Evolutionary conservation across 2,113 vertebrate genomes (phyloP).

Genomic region (Mus pahari): DNA sequence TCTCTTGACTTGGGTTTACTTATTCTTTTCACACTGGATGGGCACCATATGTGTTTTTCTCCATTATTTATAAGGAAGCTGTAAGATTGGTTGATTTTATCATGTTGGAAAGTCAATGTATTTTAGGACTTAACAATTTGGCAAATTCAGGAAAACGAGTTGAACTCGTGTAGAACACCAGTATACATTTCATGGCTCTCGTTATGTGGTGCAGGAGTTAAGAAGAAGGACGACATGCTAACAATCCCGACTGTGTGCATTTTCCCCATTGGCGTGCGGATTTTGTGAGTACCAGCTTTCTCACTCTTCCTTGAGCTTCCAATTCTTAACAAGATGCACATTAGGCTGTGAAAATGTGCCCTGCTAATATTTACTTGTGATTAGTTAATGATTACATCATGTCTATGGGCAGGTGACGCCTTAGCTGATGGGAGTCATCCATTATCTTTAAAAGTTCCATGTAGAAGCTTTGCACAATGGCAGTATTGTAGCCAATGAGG

Average conservation of each 20-base stretch:
- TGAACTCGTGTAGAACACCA: conserved; percentile 15
- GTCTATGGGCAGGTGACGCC: conserved; percentile 43
- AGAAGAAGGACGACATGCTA: neutral
- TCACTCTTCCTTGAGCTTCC: conserved; percentile 44
- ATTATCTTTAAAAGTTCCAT: neutral
- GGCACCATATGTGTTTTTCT: conserved; percentile 38
- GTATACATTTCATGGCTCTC: neutral
- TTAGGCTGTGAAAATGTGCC: conserved; percentile 37
- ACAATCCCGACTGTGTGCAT: conserved; percentile 13
- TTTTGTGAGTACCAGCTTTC: conserved; percentile 10
- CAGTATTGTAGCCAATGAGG: no score
- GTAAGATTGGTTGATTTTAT: conserved; percentile 39
- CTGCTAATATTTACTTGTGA: conserved; percentile 60
- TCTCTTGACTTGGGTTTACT: neutral
- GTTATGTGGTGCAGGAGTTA: neutral
- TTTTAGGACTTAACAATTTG: neutral
- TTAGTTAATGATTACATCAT: conserved; percentile 49
- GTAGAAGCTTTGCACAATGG: neutral
- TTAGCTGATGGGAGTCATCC: conserved; percentile 49
- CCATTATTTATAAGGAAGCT: conserved; percentile 38
- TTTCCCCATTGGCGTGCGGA: neutral
- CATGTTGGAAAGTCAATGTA: neutral
- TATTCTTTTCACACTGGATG: neutral
- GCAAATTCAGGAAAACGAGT: conserved; percentile 15
- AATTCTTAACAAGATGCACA: neutral